These are phyloP conservation scores for Ophonus ardosiacus DNA, from an alignment of 2,888 invertebrate species.

Conservation along the genomic window DNA sequence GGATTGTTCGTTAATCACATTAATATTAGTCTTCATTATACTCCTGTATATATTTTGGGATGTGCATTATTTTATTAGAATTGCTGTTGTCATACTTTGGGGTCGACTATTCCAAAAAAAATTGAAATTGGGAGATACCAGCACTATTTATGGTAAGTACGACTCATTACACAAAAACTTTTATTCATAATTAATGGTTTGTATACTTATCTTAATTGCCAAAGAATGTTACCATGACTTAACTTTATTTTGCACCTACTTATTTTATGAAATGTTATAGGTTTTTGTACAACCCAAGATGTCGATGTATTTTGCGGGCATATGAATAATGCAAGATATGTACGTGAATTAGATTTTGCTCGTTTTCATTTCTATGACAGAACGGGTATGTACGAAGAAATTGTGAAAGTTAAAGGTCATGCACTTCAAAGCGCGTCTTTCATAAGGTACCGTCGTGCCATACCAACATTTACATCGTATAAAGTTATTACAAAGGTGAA, in stretches of 20 bases:
- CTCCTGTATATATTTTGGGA: slow-evolving; percentile 85
- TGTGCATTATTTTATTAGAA: slow-evolving; percentile 86
- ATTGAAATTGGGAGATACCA: slow-evolving; percentile 82
- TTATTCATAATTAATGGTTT: neutral
- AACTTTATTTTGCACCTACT: slow-evolving; percentile 17
- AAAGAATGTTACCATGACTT: neutral
- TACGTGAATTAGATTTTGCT: slow-evolving; percentile 92
- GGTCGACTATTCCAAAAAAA: slow-evolving; percentile 83
- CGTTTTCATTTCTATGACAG: slow-evolving; percentile 89
- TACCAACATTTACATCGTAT: slow-evolving; percentile 87
- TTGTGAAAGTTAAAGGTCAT: slow-evolving; percentile 79
- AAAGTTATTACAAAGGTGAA: slow-evolving; percentile 85
- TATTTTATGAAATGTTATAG: slow-evolving; percentile 75
- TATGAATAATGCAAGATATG: slow-evolving; percentile 95
- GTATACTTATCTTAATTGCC: neutral
- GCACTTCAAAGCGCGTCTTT: slow-evolving; percentile 88
- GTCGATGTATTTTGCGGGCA: slow-evolving; percentile 90
- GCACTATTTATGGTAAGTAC: slow-evolving; percentile 83
- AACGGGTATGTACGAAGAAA: slow-evolving; percentile 84
- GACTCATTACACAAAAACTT: neutral
- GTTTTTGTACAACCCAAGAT: slow-evolving; percentile 90
- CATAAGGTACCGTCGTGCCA: slow-evolving; percentile 87
- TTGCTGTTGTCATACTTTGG: slow-evolving; percentile 81
- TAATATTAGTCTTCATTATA: slow-evolving; percentile 69
- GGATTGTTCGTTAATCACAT: slow-evolving; percentile 56